These are phyloP conservation scores for Drosophila leonis DNA, from an alignment of 2,888 invertebrate genomes.

Conservation along the genomic window DNA sequence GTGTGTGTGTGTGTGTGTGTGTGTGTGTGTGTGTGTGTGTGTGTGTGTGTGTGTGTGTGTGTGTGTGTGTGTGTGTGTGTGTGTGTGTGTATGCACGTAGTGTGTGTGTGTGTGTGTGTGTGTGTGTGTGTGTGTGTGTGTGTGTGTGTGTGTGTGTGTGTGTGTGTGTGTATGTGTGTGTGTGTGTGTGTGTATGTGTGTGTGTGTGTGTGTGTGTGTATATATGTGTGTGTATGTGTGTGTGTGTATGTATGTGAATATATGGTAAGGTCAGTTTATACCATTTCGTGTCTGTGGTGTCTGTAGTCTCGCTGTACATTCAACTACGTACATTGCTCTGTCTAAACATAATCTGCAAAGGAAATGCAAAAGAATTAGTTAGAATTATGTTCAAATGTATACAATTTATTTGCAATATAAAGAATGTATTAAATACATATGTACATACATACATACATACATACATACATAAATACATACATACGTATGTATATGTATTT, in stretches of 20 bases:
- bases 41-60: constrained; percentile 4
- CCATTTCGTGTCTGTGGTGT: constrained; percentile 36
- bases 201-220: constrained; percentile 22
- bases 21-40: constrained; percentile 26
- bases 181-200: constrained; percentile 25
- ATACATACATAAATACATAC: too few relatives aligned
- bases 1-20: constrained; percentile 24
- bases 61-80: constrained; percentile 25
- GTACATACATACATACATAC: not conserved
- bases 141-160: constrained; percentile 15
- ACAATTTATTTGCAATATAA: not conserved
- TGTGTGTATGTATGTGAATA: too few relatives aligned
- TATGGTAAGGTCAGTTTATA: constrained; percentile 46
- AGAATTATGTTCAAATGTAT: too few relatives aligned
- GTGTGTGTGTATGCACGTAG: too few relatives aligned
- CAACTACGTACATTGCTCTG: constrained; percentile 42
- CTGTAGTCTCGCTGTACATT: constrained; percentile 39
- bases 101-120: constrained; percentile 18
- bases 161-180: constrained; percentile 14
- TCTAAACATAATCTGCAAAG: constrained; percentile 62
- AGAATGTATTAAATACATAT: not conserved
- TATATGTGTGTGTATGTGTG: constrained; percentile 2
- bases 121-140: constrained; percentile 26
- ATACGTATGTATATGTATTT: too few relatives aligned
- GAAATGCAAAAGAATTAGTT: not conserved